A percentile compares a stretch with the other conserved stretches of the same genome.
These are phyloP conservation scores for Lasioglossum villosulum DNA, from an alignment of 2,888 invertebrate genomes.

Conservation along the genomic window DNA sequence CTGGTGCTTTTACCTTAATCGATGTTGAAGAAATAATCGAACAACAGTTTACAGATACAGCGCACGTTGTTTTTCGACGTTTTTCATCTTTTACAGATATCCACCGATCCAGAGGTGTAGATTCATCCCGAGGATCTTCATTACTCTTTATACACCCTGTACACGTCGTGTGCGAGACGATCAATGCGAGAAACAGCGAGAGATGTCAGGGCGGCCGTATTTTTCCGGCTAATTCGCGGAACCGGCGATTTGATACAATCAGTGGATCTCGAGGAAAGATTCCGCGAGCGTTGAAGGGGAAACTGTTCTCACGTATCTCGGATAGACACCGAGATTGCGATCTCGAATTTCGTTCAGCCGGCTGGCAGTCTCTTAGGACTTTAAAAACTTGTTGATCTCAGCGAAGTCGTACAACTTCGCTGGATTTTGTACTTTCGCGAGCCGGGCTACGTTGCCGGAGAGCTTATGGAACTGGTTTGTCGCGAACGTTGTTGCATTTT, in stretches of 20 bases:
- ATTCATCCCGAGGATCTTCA: no score
- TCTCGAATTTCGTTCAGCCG: slow-evolving; percentile 10
- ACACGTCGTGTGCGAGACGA: not conserved
- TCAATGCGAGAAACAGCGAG: not conserved
- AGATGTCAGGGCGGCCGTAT: not conserved
- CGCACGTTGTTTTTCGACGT: no score
- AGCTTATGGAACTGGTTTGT: not conserved
- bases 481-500: not conserved
- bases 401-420: slow-evolving; percentile 14
- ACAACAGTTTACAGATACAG: no score
- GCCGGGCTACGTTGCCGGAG: not conserved
- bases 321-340: slow-evolving; percentile 15
- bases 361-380: not conserved
- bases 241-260: not conserved
- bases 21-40: no score
- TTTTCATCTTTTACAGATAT: no score
- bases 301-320: not conserved
- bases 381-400: slow-evolving; percentile 29
- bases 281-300: not conserved
- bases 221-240: not conserved
- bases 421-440: slow-evolving; percentile 17
- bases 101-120: no score
- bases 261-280: not conserved
- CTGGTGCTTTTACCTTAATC: no score
- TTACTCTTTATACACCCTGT: no score